phyloP scores from a whole-genome alignment of 1,140 invertebrate genomes.

The Phortica variegata region DNA sequence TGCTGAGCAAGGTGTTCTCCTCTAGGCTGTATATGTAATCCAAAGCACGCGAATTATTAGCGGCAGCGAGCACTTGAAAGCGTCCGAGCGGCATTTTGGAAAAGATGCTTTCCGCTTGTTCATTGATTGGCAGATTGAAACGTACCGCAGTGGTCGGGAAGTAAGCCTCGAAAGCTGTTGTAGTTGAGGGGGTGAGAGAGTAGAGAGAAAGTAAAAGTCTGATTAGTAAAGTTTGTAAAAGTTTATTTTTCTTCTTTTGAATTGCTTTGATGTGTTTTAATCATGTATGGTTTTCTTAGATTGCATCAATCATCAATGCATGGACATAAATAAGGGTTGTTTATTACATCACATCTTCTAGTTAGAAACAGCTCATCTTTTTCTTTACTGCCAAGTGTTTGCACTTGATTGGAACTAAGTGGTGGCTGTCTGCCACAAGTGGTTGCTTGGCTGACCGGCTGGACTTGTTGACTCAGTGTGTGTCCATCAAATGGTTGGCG shows the following conservation, averaged over 20 bases:
- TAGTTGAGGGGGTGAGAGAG: too few relatives aligned
- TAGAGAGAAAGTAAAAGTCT: constrained; percentile 2
- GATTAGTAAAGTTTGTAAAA: constrained; percentile 6
- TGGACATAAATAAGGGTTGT: too few relatives aligned
- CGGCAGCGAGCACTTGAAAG: constrained; percentile 41
- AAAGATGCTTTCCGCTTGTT: constrained; percentile 52
- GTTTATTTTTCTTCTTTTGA: neutral
- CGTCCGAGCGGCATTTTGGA: constrained; percentile 51
- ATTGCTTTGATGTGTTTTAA: neutral
- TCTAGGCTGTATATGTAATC: constrained; percentile 50
- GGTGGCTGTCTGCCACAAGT: too few relatives aligned
- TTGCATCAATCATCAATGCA: constrained; percentile 6
- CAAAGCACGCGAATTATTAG: constrained; percentile 29
- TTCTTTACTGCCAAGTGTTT: too few relatives aligned
- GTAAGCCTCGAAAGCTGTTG: constrained; percentile 47
- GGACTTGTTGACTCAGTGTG: too few relatives aligned
- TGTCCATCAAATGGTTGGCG: too few relatives aligned
- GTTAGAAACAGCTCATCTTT: too few relatives aligned
- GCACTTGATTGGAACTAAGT: too few relatives aligned
- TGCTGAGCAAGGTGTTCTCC: constrained; percentile 33
- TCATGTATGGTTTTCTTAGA: constrained; percentile 6
- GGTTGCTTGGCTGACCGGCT: too few relatives aligned
- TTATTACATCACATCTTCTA: too few relatives aligned
- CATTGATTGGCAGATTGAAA: constrained; percentile 49
- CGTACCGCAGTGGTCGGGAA: constrained; percentile 47